These are phyloP conservation scores for Triplophysa dalaica DNA, from an alignment of 2,113 vertebrate genomes.

Conservation along the genomic window DNA sequence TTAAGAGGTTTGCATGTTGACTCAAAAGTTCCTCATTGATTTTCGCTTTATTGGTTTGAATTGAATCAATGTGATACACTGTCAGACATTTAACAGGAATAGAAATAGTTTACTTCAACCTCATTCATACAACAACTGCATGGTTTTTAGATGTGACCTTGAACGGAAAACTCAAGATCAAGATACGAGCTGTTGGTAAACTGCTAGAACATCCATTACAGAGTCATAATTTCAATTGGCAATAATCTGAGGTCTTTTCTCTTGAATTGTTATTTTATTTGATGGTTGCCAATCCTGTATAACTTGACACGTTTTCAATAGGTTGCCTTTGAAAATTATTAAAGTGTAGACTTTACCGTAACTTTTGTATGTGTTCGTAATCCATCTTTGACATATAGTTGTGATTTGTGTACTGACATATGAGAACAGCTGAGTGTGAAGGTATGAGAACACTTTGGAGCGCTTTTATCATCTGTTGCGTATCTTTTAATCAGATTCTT, in stretches of 20 bases:
- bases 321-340: slow-evolving; percentile 37
- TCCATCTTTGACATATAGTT: background rate
- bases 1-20: slow-evolving; percentile 29
- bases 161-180: background rate
- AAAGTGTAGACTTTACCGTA: slow-evolving; percentile 10
- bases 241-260: background rate
- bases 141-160: slow-evolving; percentile 23
- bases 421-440: background rate
- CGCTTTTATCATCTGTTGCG: slow-evolving; percentile 24
- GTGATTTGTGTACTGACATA: background rate
- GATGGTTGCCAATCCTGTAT: slow-evolving; percentile 51
- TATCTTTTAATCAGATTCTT: background rate
- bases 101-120: background rate
- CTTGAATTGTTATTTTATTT: slow-evolving; percentile 38
- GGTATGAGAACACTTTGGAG: background rate
- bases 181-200: background rate
- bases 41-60: slow-evolving; percentile 44
- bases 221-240: background rate
- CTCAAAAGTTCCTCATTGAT: slow-evolving; percentile 17
- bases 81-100: slow-evolving; percentile 12
- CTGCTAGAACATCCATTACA: background rate
- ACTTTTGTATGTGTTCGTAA: slow-evolving; percentile 19
- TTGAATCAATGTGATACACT: slow-evolving; percentile 13
- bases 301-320: slow-evolving; percentile 47
- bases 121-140: background rate